Evolutionary conservation across 2,113 vertebrate species (phyloP).

Genomic region (Boulengeromyrus knoepffleri): DNA sequence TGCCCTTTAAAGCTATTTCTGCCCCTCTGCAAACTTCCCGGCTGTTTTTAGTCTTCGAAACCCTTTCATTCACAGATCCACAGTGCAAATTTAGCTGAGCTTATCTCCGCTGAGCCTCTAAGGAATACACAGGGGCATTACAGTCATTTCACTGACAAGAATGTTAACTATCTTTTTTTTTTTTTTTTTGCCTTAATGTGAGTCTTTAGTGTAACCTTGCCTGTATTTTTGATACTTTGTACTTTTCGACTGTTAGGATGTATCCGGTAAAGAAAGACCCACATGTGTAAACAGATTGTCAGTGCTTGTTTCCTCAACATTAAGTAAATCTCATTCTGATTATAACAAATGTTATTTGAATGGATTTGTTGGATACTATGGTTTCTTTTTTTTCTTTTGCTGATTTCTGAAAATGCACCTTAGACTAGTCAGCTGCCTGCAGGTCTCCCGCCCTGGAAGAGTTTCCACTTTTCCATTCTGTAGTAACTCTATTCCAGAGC

Average conservation of each 20-base stretch:
- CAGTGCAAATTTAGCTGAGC: neutral
- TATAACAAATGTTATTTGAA: neutral
- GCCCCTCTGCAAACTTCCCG: no score
- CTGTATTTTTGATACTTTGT: neutral
- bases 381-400: neutral
- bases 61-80: neutral
- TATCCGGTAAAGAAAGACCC: neutral
- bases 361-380: neutral
- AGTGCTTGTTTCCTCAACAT: neutral
- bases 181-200: neutral
- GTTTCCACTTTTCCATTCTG: neutral
- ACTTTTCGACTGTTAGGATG: neutral
- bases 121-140: neutral
- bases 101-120: neutral
- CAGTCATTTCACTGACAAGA: neutral
- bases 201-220: neutral
- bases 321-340: neutral
- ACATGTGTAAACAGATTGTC: neutral
- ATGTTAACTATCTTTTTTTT: neutral
- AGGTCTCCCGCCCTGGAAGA: neutral
- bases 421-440: slow-evolving; percentile 22
- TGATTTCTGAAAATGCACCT: neutral
- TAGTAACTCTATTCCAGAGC: neutral
- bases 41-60: neutral
- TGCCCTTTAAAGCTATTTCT: neutral